phyloP scores from a whole-genome alignment of 1,140 invertebrate genomes.

The Calycopis cecrops region DNA sequence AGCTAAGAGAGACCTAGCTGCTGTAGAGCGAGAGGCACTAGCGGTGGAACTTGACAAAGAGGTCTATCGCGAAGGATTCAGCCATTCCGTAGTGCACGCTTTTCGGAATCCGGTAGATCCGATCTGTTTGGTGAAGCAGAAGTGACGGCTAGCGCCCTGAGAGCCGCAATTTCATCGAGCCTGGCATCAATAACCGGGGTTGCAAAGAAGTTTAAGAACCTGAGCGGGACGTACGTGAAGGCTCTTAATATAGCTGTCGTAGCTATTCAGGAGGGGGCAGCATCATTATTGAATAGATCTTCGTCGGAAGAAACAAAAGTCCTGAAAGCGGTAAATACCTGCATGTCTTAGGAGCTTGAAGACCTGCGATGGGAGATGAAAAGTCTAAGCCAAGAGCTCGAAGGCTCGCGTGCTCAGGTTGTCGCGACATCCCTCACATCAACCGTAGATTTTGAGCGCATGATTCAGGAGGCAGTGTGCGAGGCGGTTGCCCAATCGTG shows the following conservation, averaged over 20 bases:
- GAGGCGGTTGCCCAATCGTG: neutral
- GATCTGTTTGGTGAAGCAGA: neutral
- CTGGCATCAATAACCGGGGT: neutral
- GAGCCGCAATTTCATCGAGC: neutral
- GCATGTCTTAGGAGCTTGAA: neutral
- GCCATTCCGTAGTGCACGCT: too few species aligned
- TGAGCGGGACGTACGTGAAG: slow-evolving; percentile 1
- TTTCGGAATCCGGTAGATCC: too few species aligned
- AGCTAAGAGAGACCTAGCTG: too few species aligned
- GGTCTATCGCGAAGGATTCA: too few species aligned
- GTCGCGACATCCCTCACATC: too few species aligned
- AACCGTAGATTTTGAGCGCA: neutral
- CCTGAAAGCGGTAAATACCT: neutral
- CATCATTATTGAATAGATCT: neutral
- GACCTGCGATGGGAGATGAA: too few species aligned
- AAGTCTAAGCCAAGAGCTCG: too few species aligned
- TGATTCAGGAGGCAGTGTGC: neutral
- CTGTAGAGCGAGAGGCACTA: too few species aligned
- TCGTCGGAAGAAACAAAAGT: neutral
- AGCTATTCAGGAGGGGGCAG: neutral
- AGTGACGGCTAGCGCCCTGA: neutral
- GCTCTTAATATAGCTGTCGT: neutral
- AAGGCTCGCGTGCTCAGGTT: too few species aligned
- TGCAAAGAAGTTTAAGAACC: neutral
- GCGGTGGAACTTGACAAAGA: too few species aligned